Percentiles rank a stretch among this genome's conserved stretches.
Evolutionary conservation across 2,888 invertebrate genomes (phyloP).

Genomic region (Hemicrepidius hirtus): DNA sequence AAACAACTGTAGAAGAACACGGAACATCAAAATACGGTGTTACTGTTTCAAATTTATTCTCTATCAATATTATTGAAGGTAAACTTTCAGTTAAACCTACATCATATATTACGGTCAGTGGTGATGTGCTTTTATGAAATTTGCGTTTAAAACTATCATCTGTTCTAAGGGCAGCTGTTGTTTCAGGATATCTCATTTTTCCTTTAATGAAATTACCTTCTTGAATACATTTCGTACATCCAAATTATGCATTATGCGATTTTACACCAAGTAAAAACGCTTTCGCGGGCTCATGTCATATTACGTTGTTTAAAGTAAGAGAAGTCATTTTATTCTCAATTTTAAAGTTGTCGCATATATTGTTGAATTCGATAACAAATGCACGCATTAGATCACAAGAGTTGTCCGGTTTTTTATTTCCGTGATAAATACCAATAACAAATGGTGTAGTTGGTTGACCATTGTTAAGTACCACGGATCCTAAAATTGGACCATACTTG

Average conservation of each 20-base stretch:
- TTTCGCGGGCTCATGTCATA: background rate
- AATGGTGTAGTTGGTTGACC: background rate
- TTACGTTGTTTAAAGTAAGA: background rate
- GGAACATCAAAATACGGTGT: no score
- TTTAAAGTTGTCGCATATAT: no score
- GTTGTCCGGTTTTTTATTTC: background rate
- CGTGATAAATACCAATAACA: background rate
- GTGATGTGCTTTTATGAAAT: no score
- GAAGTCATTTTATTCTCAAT: background rate
- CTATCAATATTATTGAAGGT: no score
- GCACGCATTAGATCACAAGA: background rate
- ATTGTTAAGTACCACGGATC: background rate
- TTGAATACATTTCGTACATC: constrained; percentile 16
- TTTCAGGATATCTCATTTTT: constrained; percentile 3
- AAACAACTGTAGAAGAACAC: no score
- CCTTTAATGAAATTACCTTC: background rate
- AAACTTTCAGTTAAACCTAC: no score
- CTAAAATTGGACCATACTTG: constrained; percentile 9
- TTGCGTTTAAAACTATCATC: no score
- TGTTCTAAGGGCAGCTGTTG: background rate
- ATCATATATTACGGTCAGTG: no score
- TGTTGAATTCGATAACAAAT: background rate
- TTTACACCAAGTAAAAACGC: background rate
- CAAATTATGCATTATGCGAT: constrained; percentile 5
- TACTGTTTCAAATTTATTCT: no score